A percentile compares a stretch with the other conserved stretches of the same genome.
phyloP scores from a whole-genome alignment of 2,797 vertebrate genomes.

The Helarctos malayanus region DNA sequence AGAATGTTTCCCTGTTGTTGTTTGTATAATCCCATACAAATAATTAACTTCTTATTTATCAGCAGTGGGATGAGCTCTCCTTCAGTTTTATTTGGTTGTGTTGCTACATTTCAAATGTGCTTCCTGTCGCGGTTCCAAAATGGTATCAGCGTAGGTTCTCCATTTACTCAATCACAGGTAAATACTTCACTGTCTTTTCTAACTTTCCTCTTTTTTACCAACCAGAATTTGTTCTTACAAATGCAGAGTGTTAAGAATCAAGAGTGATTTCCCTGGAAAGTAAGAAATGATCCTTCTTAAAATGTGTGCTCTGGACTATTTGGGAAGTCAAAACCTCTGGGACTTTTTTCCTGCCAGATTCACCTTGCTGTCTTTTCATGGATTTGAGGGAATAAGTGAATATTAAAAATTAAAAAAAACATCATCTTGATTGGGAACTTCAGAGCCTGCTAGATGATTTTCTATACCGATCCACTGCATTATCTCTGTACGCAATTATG shows the following conservation, averaged over 20 bases:
- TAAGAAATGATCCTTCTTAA: background rate
- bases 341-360: background rate
- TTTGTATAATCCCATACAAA: slow-evolving; percentile 20
- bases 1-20: slow-evolving; percentile 70
- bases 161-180: background rate
- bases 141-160: background rate
- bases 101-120: slow-evolving; percentile 3
- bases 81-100: slow-evolving; percentile 61
- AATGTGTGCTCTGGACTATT: background rate
- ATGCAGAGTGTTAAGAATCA: background rate
- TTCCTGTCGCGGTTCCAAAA: slow-evolving; percentile 61
- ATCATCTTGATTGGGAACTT: background rate
- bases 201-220: background rate
- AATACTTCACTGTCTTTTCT: background rate
- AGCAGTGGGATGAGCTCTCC: background rate
- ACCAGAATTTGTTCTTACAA: background rate
- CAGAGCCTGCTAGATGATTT: background rate
- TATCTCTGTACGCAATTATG: background rate
- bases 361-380: background rate
- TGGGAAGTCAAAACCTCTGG: background rate
- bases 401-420: background rate
- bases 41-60: slow-evolving; percentile 15
- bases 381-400: background rate
- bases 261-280: background rate
- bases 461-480: fast-evolving